Percentiles rank a stretch among this genome's conserved stretches.
These are phyloP conservation scores for Noctua janthina DNA, from an alignment of 2,888 invertebrate genomes.

Conservation along the genomic window DNA sequence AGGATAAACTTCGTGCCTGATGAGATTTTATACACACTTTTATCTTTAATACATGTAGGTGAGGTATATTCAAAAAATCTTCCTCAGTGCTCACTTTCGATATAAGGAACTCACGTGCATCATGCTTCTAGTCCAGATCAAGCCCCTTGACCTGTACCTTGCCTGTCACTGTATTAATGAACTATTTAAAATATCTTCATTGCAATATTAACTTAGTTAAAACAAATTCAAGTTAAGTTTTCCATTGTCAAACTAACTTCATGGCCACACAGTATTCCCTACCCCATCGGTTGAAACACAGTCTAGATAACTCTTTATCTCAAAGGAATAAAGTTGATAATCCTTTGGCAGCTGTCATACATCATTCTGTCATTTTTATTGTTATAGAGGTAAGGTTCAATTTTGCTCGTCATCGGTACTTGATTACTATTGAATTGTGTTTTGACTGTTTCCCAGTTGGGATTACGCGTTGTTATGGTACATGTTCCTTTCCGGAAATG, in stretches of 20 bases:
- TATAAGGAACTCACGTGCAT: neutral
- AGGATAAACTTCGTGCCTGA: neutral
- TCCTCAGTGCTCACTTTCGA: neutral
- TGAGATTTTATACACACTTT: neutral
- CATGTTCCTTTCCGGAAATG: constrained; percentile 40
- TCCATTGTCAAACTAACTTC: constrained; percentile 13
- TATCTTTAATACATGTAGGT: neutral
- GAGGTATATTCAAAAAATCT: neutral
- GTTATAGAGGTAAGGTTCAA: neutral
- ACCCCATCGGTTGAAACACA: constrained; percentile 54
- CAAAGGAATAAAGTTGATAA: constrained; percentile 31
- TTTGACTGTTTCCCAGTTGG: constrained; percentile 39
- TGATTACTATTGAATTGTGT: constrained; percentile 42
- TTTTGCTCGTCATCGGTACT: constrained; percentile 8
- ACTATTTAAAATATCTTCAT: neutral
- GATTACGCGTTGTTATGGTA: constrained; percentile 23
- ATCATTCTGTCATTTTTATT: constrained; percentile 7
- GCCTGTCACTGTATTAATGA: neutral
- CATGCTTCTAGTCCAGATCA: neutral
- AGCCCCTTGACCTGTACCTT: neutral
- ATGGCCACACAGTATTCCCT: constrained; percentile 61
- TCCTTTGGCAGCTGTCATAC: constrained; percentile 10
- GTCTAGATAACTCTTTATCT: constrained; percentile 33
- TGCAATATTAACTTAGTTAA: neutral
- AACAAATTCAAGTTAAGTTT: neutral